Evolutionary conservation across 2,797 vertebrate genomes (phyloP).

Genomic region (Hirundo rustica): DNA sequence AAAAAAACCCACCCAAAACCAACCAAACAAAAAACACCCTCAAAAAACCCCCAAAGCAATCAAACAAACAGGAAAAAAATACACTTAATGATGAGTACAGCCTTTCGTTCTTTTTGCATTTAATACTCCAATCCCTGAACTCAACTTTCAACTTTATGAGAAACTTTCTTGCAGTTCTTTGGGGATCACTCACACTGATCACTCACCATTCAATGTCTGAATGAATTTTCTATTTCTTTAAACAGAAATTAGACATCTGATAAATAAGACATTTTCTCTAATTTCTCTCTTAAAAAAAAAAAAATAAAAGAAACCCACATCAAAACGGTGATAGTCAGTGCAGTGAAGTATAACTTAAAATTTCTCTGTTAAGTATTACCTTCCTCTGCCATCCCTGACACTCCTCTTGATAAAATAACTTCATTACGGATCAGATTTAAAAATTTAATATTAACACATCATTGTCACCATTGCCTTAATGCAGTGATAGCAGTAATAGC

Average conservation of each 20-base stretch:
- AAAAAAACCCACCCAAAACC: too few species aligned
- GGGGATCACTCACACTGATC: background rate
- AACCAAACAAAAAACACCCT: background rate
- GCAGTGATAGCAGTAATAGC: accelerated
- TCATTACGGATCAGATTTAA: background rate
- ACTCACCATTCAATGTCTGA: background rate
- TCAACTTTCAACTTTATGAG: background rate
- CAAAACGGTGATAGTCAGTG: background rate
- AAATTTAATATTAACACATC: accelerated
- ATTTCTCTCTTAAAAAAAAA: too few species aligned
- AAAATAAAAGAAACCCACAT: too few species aligned
- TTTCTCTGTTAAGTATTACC: background rate
- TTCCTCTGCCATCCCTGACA: background rate
- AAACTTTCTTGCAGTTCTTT: background rate
- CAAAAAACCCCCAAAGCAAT: too few species aligned
- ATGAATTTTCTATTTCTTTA: background rate
- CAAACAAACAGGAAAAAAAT: background rate
- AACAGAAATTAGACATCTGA: background rate
- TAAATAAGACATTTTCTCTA: background rate
- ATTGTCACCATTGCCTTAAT: background rate
- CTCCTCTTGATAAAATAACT: background rate
- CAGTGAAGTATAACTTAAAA: background rate
- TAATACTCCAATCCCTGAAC: background rate
- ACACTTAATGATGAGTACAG: background rate
- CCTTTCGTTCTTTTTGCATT: background rate